Base-by-base conservation (phyloP, 2,888 invertebrate genomes). In the Strigamia crassipes region DNA sequence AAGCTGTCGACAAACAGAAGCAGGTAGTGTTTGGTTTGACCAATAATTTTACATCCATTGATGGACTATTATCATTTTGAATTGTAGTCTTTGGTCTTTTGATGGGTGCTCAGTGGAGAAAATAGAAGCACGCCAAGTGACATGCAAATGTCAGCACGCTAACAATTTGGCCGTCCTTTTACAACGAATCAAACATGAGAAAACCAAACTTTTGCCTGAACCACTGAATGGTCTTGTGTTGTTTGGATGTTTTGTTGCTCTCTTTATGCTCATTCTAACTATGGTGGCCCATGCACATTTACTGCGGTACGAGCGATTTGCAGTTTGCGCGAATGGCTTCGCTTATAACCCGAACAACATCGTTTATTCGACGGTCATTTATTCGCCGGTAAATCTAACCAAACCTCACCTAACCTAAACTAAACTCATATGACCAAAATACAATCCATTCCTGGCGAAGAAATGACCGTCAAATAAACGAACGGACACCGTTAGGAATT, bases 91-190 rank as follows among this genome's bases (percentile, higher is more conserved):
- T 34, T 83, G 83, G 83, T 83, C 83, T 15, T 61, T 31, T 18
- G 78, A 61, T 15, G 83, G 83, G 9, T 83, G 83, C 78, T 51
- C 66, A 9, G 73, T 82, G 13, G 42, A 23, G n/a, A 46, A 42
- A 13, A 27, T 80, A 1, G 78, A 82, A 42, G 73, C 31, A 10
- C 27, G 15, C 27, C 38, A 83, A 18, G 82, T 83, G 21, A 83
- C 83, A 56, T 83, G 83, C 41, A 23, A 78, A 15, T 83, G 83
- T 66, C 82, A 82, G 21, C 83, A 82, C 51, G 81, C 82, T 51
- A 78, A 78, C 73, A 83, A 83, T 51, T 42, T 83, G 41, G 83
- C 83, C 12, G 83, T 83, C 42, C 23, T 83, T 31, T 23, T 82
- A 10, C 21, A 82, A 15, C 56, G 79, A 21, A 77, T 61, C 31